Percentiles rank a stretch among this genome's conserved stretches.
These are phyloP conservation scores for silkworm (Bombyx mori) DNA, from an alignment of 1,140 invertebrate species.

Conservation along the genomic window ASM3026992v2 NC_085128.1:636501-637000, in stretches of 20 bases:
- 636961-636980: constrained; percentile 80
- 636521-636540: no score
- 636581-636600: no score
- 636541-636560: no score
- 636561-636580: no score
- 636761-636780: constrained; percentile 43
- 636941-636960: constrained; percentile 77
- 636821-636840: constrained; percentile 54
- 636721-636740: constrained; percentile 51
- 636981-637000: constrained; percentile 76
- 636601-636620: no score
- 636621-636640: no score
- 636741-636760: constrained; percentile 41
- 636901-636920: constrained; percentile 71
- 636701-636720: constrained; percentile 39
- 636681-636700: background rate
- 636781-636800: constrained; percentile 13
- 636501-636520: no score
- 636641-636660: no score
- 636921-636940: constrained; percentile 74
- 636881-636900: constrained; percentile 74
- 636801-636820: constrained; percentile 55
- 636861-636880: constrained; percentile 77
- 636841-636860: constrained; percentile 32
- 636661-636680: no score